phyloP scores from a whole-genome alignment of 2,797 vertebrate species.

The Phataginus tetradactyla region DNA sequence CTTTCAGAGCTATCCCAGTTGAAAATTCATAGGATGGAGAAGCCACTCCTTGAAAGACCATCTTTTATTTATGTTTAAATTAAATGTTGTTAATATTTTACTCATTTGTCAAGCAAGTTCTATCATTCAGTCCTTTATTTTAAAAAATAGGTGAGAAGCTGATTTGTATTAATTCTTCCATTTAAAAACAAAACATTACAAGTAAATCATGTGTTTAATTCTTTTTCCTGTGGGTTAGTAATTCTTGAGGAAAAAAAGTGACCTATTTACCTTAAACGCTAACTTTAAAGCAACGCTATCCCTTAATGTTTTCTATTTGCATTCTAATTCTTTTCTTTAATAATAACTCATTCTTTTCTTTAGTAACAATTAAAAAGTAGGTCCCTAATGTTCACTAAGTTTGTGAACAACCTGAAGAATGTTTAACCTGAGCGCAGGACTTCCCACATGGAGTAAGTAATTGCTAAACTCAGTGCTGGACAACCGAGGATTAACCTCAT shows the following conservation, averaged over 20 bases:
- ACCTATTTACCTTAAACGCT: background rate
- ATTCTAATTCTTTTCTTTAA: background rate
- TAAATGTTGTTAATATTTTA: background rate
- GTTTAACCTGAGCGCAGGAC: constrained; percentile 62
- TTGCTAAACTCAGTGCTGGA: constrained; percentile 71
- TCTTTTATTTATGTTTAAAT: background rate
- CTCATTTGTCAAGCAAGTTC: background rate
- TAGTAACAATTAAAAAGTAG: background rate
- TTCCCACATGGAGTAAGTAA: constrained; percentile 79
- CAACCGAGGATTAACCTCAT: constrained; percentile 79
- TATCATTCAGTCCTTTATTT: background rate
- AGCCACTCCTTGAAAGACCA: background rate
- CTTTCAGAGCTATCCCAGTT: background rate
- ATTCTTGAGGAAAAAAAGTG: background rate
- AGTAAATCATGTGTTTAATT: background rate
- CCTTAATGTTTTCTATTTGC: background rate
- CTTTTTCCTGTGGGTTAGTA: background rate
- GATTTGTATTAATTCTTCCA: background rate
- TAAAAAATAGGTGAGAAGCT: background rate
- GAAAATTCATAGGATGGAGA: background rate
- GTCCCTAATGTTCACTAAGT: background rate
- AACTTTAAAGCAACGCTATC: background rate
- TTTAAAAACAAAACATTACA: background rate
- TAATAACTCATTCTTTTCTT: background rate
- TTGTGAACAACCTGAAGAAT: constrained; percentile 52